Evolutionary conservation across 1,140 invertebrate species (phyloP).

Genomic region (Littorina saxatilis): DNA sequence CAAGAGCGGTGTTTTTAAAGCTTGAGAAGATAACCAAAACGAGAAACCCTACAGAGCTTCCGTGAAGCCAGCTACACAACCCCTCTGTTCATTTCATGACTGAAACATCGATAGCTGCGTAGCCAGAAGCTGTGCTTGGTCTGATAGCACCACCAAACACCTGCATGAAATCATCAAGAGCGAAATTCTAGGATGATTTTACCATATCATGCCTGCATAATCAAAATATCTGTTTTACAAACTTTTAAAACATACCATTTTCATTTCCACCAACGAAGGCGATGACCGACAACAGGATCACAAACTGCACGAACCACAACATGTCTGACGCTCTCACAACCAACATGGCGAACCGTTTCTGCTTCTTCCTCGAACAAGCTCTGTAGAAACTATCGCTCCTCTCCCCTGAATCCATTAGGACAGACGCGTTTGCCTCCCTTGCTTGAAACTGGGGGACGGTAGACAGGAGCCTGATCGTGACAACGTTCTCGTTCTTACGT

Average conservation of each 20-base stretch:
- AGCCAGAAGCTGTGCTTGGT: too few relatives aligned
- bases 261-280: background rate
- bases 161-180: background rate
- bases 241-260: background rate
- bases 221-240: background rate
- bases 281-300: background rate
- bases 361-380: background rate
- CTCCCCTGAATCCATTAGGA: background rate
- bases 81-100: too few relatives aligned
- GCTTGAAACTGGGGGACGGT: too few relatives aligned
- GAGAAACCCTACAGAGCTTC: too few relatives aligned
- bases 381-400: background rate
- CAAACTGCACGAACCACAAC: background rate
- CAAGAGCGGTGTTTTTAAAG: too few relatives aligned
- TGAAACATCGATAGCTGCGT: too few relatives aligned
- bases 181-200: background rate
- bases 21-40: too few relatives aligned
- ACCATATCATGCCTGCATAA: background rate
- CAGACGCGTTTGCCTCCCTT: background rate
- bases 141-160: too few relatives aligned
- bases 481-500: too few relatives aligned
- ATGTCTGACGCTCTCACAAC: background rate
- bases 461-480: too few relatives aligned
- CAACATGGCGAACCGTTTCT: constrained; percentile 4
- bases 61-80: too few relatives aligned